These are phyloP conservation scores for Rhamnusium bicolor DNA, from an alignment of 2,888 invertebrate species.

Conservation along the genomic window DNA sequence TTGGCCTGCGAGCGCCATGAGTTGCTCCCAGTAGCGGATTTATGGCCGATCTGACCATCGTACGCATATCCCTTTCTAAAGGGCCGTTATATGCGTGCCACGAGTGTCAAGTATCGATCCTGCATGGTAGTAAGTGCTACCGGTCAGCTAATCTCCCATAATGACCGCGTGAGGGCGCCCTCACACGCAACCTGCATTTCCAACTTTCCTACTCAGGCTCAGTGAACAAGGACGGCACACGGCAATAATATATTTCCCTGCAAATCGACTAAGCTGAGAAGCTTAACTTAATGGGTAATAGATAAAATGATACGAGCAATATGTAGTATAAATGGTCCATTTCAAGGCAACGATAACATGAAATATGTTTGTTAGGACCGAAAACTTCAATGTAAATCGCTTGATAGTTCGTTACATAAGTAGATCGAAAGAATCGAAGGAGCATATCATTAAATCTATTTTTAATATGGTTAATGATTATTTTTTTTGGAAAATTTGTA, in stretches of 20 bases:
- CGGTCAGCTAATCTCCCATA: conserved; percentile 40
- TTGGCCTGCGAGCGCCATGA: conserved; percentile 35
- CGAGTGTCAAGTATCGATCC: conserved; percentile 45
- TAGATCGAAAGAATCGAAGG: no score
- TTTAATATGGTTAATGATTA: no score
- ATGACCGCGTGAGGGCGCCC: conserved; percentile 38
- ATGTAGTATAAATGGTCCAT: conserved; percentile 7
- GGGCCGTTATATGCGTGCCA: conserved; percentile 25
- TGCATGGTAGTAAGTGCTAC: conserved; percentile 40
- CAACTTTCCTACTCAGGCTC: conserved; percentile 1
- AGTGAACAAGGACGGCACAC: conserved; percentile 4
- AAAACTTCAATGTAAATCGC: no score
- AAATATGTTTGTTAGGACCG: neutral
- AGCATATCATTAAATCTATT: no score
- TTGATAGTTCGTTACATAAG: no score
- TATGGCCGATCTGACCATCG: conserved; percentile 10
- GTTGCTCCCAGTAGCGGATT: conserved; percentile 29
- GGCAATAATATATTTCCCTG: conserved; percentile 1
- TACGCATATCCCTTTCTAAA: conserved; percentile 21
- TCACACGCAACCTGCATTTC: conserved; percentile 31
- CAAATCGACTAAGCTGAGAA: neutral
- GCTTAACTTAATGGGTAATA: conserved; percentile 18
- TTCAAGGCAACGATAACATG: neutral
- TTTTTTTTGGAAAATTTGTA: no score
- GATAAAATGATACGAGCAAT: conserved; percentile 21